These are phyloP conservation scores for Tridacna gigas DNA, from an alignment of 2,888 invertebrate species.

Conservation along the genomic window DNA sequence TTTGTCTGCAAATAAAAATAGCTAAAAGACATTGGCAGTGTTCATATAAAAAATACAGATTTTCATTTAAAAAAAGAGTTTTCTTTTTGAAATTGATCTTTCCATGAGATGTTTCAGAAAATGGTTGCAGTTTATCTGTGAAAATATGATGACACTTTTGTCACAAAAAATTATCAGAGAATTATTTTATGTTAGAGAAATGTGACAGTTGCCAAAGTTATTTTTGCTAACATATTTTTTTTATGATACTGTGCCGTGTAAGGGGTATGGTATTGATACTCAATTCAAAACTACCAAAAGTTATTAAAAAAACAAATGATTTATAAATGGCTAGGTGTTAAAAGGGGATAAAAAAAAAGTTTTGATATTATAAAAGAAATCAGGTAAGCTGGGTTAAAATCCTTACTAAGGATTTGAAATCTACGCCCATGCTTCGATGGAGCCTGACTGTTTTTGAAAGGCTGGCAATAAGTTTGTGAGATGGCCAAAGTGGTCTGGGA, in stretches of 20 bases:
- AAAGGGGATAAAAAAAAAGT: neutral
- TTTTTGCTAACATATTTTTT: neutral
- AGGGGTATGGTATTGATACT: neutral
- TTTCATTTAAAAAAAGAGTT: too few relatives aligned
- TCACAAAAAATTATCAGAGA: too few relatives aligned
- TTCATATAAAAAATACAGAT: too few relatives aligned
- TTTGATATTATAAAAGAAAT: slow-evolving; percentile 24
- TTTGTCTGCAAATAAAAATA: too few relatives aligned
- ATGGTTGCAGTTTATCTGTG: too few relatives aligned
- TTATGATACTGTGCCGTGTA: slow-evolving; percentile 5
- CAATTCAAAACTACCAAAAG: neutral
- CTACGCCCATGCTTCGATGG: slow-evolving; percentile 55
- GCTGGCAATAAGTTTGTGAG: slow-evolving; percentile 5
- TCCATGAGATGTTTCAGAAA: too few relatives aligned
- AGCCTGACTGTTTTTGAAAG: slow-evolving; percentile 7
- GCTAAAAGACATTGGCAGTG: too few relatives aligned
- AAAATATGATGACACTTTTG: too few relatives aligned
- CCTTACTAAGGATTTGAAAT: slow-evolving; percentile 25
- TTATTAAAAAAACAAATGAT: neutral
- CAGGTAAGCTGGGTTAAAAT: slow-evolving; percentile 64
- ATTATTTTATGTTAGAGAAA: neutral
- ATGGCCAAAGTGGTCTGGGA: slow-evolving; percentile 5
- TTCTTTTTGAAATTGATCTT: too few relatives aligned
- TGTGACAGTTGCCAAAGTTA: neutral
- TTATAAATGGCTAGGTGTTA: neutral